Conservation (phyloP, 2,113 vertebrate genomes). For the Brevimyrus niger region DNA sequence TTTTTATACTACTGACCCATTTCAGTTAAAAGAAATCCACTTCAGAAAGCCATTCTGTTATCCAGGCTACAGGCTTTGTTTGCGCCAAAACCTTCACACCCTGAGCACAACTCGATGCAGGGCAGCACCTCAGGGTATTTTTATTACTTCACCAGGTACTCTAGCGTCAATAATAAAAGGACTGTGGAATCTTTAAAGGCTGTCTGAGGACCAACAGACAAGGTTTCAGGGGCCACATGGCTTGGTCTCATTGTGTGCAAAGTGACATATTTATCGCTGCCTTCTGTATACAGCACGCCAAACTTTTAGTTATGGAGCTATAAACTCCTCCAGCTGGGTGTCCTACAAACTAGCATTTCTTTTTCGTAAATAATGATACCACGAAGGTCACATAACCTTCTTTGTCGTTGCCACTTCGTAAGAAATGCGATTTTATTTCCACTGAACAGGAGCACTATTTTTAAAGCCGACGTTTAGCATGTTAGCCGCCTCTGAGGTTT, state of each 20-base stretch:
- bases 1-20: neutral
- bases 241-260: neutral
- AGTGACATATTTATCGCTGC: neutral
- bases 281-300: neutral
- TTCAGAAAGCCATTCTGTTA: neutral
- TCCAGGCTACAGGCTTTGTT: neutral
- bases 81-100: neutral
- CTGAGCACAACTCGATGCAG: neutral
- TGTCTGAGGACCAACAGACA: neutral
- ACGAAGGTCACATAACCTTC: neutral
- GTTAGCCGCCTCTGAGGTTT: neutral
- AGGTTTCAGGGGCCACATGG: neutral
- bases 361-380: neutral
- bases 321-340: neutral
- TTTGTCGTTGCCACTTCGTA: neutral
- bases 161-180: neutral
- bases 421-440: neutral
- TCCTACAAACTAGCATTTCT: neutral
- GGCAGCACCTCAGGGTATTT: neutral
- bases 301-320: neutral
- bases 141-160: neutral
- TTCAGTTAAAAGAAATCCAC: neutral
- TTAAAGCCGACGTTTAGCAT: neutral
- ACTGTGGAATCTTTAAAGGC: neutral
- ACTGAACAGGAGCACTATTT: neutral